phyloP scores from a whole-genome alignment of 2,113 vertebrate species.

The Trinectes maculatus region DNA sequence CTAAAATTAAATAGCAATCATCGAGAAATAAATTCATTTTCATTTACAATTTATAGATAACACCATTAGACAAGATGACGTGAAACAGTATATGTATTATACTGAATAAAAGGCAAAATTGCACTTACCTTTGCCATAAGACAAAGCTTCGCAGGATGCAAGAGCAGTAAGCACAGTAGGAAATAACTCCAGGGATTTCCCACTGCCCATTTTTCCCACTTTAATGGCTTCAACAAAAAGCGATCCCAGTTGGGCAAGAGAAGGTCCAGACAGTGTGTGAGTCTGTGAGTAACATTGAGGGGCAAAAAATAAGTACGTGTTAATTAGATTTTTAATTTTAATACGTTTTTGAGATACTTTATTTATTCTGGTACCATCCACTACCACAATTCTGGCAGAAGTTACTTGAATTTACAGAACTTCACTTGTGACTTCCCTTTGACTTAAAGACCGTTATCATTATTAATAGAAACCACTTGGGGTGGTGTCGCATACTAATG shows the following conservation, averaged over 20 bases:
- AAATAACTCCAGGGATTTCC: conserved; percentile 93
- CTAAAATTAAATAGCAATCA: conserved; percentile 67
- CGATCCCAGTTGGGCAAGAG: conserved; percentile 85
- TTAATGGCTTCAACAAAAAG: conserved; percentile 89
- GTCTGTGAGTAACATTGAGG: conserved; percentile 78
- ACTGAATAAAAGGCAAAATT: not conserved
- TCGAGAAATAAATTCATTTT: not conserved
- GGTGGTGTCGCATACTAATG: not conserved
- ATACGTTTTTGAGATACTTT: too few species aligned
- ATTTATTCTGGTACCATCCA: too few species aligned
- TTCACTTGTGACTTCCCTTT: not conserved
- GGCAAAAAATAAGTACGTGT: too few species aligned
- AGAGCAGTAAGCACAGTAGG: conserved; percentile 90
- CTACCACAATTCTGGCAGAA: too few species aligned
- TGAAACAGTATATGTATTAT: not conserved
- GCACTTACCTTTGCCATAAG: conserved; percentile 89
- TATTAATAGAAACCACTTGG: not conserved
- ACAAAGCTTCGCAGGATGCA: conserved; percentile 84
- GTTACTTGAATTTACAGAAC: too few species aligned
- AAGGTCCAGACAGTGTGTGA: conserved; percentile 83
- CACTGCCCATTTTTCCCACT: conserved; percentile 84
- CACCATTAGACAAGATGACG: not conserved
- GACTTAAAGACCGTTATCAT: too few species aligned
- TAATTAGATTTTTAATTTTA: too few species aligned
- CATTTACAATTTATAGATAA: not conserved